Percentiles rank a stretch among this genome's conserved stretches.
These are phyloP conservation scores for Meriones unguiculatus DNA, from an alignment of 2,113 vertebrate genomes.

Conservation along the genomic window DNA sequence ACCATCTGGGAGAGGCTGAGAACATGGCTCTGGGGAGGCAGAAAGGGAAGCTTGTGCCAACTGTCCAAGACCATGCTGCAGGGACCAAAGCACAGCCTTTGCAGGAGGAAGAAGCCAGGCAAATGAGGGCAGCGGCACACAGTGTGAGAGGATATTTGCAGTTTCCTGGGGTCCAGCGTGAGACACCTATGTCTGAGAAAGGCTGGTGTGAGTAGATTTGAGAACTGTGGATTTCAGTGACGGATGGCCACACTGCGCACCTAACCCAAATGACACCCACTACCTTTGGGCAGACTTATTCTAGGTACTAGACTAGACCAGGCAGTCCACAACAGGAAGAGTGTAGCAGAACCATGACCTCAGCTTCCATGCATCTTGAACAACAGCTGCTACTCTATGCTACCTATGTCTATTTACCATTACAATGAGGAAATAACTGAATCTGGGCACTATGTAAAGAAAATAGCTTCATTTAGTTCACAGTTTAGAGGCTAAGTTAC, in stretches of 20 bases:
- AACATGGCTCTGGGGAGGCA: not conserved
- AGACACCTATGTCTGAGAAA: not conserved
- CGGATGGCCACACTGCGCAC: not conserved
- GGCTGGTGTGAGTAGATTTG: not conserved
- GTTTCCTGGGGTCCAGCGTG: not conserved
- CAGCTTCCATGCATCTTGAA: not conserved
- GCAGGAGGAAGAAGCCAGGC: not conserved
- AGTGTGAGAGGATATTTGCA: not conserved
- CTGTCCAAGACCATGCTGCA: not conserved
- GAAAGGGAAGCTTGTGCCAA: not conserved
- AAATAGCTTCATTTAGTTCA: not conserved
- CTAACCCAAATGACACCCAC: not conserved
- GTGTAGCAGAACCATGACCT: no score
- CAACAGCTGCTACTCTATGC: not conserved
- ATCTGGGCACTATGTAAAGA: not conserved
- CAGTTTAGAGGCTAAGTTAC: not conserved
- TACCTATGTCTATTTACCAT: not conserved
- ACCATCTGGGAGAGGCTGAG: not conserved
- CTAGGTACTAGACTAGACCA: no score
- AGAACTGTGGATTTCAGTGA: not conserved
- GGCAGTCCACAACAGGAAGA: not conserved
- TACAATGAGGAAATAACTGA: not conserved
- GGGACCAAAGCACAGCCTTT: not conserved
- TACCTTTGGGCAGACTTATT: not conserved
- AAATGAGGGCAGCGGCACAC: not conserved